Base-by-base conservation (phyloP, 2,888 invertebrate species). In the Gisinianus flammeolus region DNA sequence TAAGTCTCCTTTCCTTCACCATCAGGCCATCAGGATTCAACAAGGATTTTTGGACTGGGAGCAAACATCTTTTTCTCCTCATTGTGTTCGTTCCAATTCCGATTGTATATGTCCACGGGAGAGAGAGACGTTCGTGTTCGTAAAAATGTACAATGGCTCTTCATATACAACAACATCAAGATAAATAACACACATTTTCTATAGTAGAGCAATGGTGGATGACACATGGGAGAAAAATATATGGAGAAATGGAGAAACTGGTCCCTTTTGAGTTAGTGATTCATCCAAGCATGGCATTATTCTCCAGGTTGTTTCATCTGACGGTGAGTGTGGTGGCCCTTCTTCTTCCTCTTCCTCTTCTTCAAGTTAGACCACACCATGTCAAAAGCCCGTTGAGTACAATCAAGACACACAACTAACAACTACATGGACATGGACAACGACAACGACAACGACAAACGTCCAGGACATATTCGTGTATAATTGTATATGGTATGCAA, bases 201-300 rank as follows among this genome's bases (percentile, higher is more conserved):
- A n/a, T n/a, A n/a, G n/a, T n/a, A n/a, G n/a, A n/a, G n/a, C n/a
- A n/a, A n/a, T 12, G 16, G 16, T 16, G 19, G 54, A 54, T 62
- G 62, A 62, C 62, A 62, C 26, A 26, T 24, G 62, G 24, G 62
- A 62, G 62, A 22, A 12, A 24, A 26, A 62, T 2, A 22, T 2
- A 62, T n/a, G n/a, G n/a, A n/a, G n/a, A n/a, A n/a, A n/a, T n/a
- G n/a, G n/a, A n/a, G n/a, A n/a, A n/a, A n/a, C n/a, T 44, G 44
- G 26, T 62, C 26, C 62, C 28, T 62, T 62, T 62, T 62, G 62
- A 62, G 62, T 12, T 10, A 62, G 62, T 62, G 62, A 62, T 62
- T 28, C 62, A 62, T 62, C 26, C 62, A 62, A 24, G 62, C 62
- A 62, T 62, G 62, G 62, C 62, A 62, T 62, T 62, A 62, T 62